These are phyloP conservation scores for Sarcophilus harrisii DNA, from an alignment of 2,797 vertebrate species.

Conservation along the genomic window DNA sequence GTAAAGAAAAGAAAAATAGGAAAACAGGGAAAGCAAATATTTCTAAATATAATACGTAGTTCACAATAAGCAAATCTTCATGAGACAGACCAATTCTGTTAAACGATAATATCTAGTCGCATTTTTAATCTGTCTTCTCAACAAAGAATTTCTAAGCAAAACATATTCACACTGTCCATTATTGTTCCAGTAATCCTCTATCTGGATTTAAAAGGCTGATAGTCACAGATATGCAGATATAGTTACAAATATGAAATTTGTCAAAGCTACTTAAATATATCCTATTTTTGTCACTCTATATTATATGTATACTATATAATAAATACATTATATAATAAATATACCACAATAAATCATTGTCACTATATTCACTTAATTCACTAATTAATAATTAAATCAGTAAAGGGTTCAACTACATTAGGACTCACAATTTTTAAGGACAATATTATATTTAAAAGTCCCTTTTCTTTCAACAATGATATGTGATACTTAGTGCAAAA, in stretches of 20 bases:
- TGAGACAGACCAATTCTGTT: neutral
- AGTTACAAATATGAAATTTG: neutral
- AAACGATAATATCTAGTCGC: neutral
- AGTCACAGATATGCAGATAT: neutral
- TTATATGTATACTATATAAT: too few relatives aligned
- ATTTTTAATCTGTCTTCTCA: neutral
- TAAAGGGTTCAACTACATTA: neutral
- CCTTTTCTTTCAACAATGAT: neutral
- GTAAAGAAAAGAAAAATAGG: neutral
- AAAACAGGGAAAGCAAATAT: neutral
- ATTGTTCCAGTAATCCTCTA: neutral
- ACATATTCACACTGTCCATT: neutral
- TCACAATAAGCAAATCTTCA: neutral
- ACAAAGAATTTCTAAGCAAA: neutral
- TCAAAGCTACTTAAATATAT: neutral
- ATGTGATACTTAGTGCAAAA: neutral
- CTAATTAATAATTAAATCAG: too few relatives aligned
- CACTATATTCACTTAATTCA: neutral
- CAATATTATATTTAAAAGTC: neutral
- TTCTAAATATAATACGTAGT: neutral
- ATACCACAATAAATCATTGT: neutral
- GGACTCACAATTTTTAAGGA: constrained; percentile 25
- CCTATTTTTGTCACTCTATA: too few relatives aligned
- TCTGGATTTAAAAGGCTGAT: neutral
- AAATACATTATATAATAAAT: too few relatives aligned